Conservation (phyloP, 2,888 invertebrate species). For the Ceraclea dissimilis region DNA sequence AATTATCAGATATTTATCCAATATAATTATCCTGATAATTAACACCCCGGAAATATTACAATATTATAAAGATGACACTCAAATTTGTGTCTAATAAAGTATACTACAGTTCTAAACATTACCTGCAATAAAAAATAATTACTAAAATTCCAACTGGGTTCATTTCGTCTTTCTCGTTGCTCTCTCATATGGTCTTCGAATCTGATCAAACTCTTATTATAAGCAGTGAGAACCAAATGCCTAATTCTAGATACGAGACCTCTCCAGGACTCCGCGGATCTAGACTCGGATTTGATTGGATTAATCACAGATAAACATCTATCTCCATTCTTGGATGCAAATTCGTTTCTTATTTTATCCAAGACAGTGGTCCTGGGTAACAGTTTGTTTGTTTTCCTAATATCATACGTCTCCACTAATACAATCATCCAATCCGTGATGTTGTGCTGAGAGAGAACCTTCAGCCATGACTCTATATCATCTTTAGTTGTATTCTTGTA, state of each 20-base stretch:
- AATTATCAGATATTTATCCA: no score
- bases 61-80: no score
- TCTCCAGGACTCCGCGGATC: constrained; percentile 86
- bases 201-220: constrained; percentile 74
- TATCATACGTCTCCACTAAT: constrained; percentile 86
- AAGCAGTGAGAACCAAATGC: constrained; percentile 75
- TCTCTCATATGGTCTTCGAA: constrained; percentile 88
- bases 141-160: constrained; percentile 89
- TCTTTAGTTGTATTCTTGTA: constrained; percentile 85
- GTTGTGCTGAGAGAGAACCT: constrained; percentile 63
- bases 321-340: constrained; percentile 81
- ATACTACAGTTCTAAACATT: no score
- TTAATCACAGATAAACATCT: constrained; percentile 87
- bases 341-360: constrained; percentile 91
- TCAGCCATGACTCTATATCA: constrained; percentile 83
- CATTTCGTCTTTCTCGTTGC: constrained; percentile 83
- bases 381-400: constrained; percentile 84
- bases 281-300: constrained; percentile 81
- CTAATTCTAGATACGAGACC: constrained; percentile 76
- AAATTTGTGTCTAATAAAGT: no score
- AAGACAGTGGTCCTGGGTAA: constrained; percentile 86
- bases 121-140: constrained; percentile 90
- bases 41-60: no score
- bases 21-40: no score
- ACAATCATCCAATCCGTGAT: constrained; percentile 91